phyloP scores from a whole-genome alignment of 2,113 vertebrate species.

The Alouatta palliata region DNA sequence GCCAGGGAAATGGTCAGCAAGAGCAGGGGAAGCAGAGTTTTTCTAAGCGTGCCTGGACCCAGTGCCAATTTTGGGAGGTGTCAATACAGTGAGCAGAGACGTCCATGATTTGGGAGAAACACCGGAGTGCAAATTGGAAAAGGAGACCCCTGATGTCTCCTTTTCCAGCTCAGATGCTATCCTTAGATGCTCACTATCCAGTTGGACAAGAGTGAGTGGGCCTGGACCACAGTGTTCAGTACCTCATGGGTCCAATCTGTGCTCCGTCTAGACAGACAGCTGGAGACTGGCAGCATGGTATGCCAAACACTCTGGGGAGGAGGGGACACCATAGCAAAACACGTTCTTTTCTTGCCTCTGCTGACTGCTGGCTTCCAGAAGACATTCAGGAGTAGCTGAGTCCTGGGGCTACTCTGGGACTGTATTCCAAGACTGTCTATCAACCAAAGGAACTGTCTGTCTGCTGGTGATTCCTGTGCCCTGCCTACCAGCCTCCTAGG shows the following conservation, averaged over 20 bases:
- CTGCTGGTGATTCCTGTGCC: background rate
- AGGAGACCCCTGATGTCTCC: background rate
- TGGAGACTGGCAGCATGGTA: constrained; percentile 75
- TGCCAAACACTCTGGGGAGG: constrained; percentile 72
- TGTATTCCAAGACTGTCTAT: accelerated
- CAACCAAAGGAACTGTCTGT: background rate
- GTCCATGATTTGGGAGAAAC: accelerated
- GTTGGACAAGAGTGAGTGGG: constrained; percentile 65
- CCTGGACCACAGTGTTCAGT: constrained; percentile 78
- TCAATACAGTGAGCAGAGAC: background rate
- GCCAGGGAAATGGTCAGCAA: background rate
- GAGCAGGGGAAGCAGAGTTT: background rate
- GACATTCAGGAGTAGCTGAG: accelerated
- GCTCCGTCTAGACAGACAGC: constrained; percentile 80
- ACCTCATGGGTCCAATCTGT: constrained; percentile 76
- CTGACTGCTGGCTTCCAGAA: background rate
- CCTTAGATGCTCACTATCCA: constrained; percentile 19
- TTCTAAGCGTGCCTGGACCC: background rate
- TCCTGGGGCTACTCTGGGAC: no score
- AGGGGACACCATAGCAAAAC: background rate
- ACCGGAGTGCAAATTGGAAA: background rate
- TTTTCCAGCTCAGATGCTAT: constrained; percentile 45
- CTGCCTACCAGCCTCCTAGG: background rate
- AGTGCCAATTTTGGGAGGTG: accelerated
- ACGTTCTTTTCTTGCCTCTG: background rate